Conservation (phyloP, 2,888 invertebrate genomes). For the Tachystola acroxantha region DNA sequence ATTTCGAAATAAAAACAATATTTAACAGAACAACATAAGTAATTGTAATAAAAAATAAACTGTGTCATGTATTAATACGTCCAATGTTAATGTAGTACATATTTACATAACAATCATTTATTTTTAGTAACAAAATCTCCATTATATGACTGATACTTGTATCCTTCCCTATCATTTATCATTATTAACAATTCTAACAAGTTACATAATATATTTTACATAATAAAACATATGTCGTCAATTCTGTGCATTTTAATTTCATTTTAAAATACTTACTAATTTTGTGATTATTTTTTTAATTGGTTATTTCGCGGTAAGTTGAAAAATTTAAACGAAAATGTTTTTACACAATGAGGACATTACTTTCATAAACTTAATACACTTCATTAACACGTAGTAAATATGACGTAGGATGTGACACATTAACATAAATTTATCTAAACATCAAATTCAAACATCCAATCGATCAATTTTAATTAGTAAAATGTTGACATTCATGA, state of each 20-base stretch:
- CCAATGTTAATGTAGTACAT: slow-evolving; percentile 41
- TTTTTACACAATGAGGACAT: no score
- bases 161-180: slow-evolving; percentile 9
- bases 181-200: slow-evolving; percentile 3
- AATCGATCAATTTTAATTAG: not conserved
- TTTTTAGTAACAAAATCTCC: slow-evolving; percentile 43
- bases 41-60: slow-evolving; percentile 57
- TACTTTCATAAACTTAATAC: no score
- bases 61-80: slow-evolving; percentile 60
- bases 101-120: slow-evolving; percentile 49
- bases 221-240: not conserved
- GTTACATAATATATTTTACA: not conserved
- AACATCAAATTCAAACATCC: slow-evolving; percentile 6
- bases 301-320: no score
- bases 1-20: slow-evolving; percentile 34
- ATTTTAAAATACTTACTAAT: not conserved
- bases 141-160: slow-evolving; percentile 32
- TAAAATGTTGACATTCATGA: not conserved
- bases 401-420: no score
- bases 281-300: no score
- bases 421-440: slow-evolving; percentile 6
- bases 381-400: no score
- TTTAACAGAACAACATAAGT: slow-evolving; percentile 37
- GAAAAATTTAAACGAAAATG: no score
- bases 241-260: slow-evolving; percentile 2